Evolutionary conservation across 1,140 invertebrate species (phyloP).

Genomic region (Cherax destructor): DNA sequence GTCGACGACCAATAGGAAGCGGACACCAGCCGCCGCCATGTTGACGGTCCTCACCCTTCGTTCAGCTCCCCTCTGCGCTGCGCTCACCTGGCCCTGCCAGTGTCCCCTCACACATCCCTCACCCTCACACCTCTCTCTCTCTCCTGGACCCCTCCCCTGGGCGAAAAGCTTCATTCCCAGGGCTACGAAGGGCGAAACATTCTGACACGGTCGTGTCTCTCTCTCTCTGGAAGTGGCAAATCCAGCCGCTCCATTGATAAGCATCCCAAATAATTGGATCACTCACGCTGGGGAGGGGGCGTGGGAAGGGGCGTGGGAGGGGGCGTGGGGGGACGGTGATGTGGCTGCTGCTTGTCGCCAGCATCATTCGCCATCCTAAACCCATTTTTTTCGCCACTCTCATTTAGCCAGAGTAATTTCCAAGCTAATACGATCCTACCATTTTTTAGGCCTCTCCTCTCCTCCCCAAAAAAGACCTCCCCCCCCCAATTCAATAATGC

Average conservation of each 20-base stretch:
- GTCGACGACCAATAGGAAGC: slow-evolving; percentile 52
- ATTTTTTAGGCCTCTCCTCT: no score
- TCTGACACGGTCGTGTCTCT: neutral
- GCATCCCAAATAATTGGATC: slow-evolving; percentile 55
- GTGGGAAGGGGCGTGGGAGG: no score
- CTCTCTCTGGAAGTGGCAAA: slow-evolving; percentile 14
- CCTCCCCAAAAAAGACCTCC: no score
- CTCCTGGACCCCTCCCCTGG: neutral
- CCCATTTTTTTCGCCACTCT: neutral
- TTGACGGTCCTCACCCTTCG: slow-evolving; percentile 1
- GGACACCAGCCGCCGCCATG: slow-evolving; percentile 44
- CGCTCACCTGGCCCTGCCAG: neutral
- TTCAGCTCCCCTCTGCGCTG: neutral
- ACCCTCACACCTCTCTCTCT: no score
- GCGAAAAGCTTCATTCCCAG: no score
- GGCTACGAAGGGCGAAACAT: neutral
- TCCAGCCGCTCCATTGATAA: slow-evolving; percentile 48
- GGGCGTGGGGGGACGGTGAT: neutral
- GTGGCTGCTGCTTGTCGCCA: neutral
- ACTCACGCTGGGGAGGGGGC: neutral
- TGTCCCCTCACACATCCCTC: no score
- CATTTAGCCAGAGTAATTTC: slow-evolving; percentile 11
- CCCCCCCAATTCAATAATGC: no score
- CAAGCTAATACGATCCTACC: neutral
- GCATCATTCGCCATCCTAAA: neutral